Evolutionary conservation across 23 tunicate species (phyloP).

Genomic region (Diplosoma virens): DNA sequence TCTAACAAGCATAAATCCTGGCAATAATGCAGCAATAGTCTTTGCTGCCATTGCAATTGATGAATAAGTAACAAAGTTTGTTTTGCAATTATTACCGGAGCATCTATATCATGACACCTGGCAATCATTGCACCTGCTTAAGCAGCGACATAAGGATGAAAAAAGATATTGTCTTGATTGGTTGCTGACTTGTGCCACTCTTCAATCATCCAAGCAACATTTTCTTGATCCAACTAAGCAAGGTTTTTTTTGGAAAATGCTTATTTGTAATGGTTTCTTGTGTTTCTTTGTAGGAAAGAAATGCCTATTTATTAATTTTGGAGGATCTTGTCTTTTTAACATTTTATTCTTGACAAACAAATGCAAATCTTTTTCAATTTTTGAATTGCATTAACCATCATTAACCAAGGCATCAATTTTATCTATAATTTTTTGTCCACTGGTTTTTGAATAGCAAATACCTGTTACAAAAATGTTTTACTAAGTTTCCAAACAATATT

Average conservation of each 20-base stretch:
- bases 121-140: not conserved
- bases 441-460: not conserved
- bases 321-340: not conserved
- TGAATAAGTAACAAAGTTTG: conserved; percentile 23
- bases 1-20: conserved; percentile 32
- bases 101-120: not conserved
- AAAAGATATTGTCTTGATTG: conserved; percentile 1
- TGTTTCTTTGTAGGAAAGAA: conserved; percentile 19
- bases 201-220: not conserved
- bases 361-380: not conserved
- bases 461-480: not conserved
- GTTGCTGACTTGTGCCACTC: conserved; percentile 1
- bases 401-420: conserved; percentile 29
- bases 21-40: conserved; percentile 19
- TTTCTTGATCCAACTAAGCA: conserved; percentile 23
- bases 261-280: conserved; percentile 4
- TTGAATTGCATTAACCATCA: conserved; percentile 2
- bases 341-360: not conserved
- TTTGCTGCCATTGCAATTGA: conserved; percentile 35
- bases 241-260: not conserved
- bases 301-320: not conserved
- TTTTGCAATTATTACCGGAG: not conserved
- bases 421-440: conserved; percentile 1
- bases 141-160: conserved; percentile 27
- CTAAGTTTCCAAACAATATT: not conserved